Evolutionary conservation across 2,113 vertebrate species (phyloP).

Genomic region (Acanthochromis polyacanthus): DNA sequence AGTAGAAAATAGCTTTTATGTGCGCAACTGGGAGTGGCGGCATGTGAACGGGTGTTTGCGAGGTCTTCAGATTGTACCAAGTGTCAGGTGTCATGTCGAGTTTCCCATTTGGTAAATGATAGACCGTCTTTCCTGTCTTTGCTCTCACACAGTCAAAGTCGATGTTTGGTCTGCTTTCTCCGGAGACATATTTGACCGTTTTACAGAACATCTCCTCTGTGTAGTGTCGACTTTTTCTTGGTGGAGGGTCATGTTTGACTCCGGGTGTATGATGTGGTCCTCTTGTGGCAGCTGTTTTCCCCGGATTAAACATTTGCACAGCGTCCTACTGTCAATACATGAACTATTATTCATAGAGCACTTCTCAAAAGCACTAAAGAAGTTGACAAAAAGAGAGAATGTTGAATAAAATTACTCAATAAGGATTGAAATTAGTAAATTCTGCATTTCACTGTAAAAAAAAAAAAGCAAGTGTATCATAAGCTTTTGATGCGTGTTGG

Average conservation of each 20-base stretch:
- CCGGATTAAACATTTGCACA: constrained; percentile 48
- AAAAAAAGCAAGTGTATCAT: no score
- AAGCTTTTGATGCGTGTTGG: no score
- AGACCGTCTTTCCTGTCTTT: constrained; percentile 6
- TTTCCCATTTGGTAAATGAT: constrained; percentile 13
- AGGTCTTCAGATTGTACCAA: constrained; percentile 2
- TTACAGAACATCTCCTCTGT: background rate
- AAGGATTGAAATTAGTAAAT: background rate
- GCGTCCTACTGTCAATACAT: constrained; percentile 10
- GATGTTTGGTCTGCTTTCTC: background rate
- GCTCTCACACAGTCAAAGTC: background rate
- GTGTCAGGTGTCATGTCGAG: constrained; percentile 39
- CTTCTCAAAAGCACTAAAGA: background rate
- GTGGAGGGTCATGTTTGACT: constrained; percentile 36
- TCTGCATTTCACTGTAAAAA: background rate
- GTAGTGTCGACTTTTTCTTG: constrained; percentile 7
- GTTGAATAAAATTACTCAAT: background rate
- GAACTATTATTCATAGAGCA: constrained; percentile 6
- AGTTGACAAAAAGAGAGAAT: background rate
- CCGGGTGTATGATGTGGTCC: constrained; percentile 7
- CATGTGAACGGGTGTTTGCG: constrained; percentile 10
- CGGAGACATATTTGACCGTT: background rate
- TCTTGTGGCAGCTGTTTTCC: constrained; percentile 21
- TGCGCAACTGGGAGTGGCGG: background rate
- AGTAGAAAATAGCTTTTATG: constrained; percentile 26